A percentile compares a stretch with the other conserved stretches of the same genome.
Conservation (phyloP, 2,113 vertebrate genomes). For the Agelaius phoeniceus region DNA sequence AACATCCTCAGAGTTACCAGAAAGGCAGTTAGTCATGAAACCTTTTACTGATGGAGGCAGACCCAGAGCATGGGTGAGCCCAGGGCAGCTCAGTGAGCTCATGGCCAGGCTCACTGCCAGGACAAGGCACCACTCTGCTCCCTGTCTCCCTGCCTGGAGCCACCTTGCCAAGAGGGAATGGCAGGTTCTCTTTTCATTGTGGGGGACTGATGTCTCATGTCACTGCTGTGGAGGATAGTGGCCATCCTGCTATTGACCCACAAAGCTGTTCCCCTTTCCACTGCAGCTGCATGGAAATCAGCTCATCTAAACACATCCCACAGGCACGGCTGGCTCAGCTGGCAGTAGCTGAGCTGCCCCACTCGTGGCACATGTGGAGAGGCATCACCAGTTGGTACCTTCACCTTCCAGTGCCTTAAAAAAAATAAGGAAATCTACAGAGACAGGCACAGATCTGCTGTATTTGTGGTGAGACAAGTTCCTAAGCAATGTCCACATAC, state of each 20-base stretch:
- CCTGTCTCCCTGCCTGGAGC: not conserved
- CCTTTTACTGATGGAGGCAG: not conserved
- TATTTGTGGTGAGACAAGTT: not conserved
- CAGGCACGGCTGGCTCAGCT: not conserved
- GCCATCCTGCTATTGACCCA: not conserved
- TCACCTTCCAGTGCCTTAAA: not conserved
- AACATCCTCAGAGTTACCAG: not conserved
- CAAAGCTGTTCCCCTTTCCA: not conserved
- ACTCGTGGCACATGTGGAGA: rapidly evolving
- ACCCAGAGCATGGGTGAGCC: not conserved
- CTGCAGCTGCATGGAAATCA: not conserved
- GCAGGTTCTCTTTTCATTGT: not conserved
- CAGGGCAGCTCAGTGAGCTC: not conserved
- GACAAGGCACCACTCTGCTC: not conserved
- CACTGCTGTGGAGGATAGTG: not conserved
- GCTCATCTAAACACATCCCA: not conserved
- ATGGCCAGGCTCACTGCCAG: not conserved
- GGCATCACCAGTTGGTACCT: not conserved
- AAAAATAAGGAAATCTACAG: not conserved
- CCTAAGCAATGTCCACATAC: not conserved
- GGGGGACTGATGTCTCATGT: not conserved
- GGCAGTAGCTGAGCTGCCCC: not conserved
- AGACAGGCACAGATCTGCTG: not conserved
- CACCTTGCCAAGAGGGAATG: not conserved
- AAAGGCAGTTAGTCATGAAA: not conserved